Evolutionary conservation across 1,140 invertebrate species (phyloP), one percentile per base, ranked within the genome.

Genomic region (Apis cerana): DNA sequence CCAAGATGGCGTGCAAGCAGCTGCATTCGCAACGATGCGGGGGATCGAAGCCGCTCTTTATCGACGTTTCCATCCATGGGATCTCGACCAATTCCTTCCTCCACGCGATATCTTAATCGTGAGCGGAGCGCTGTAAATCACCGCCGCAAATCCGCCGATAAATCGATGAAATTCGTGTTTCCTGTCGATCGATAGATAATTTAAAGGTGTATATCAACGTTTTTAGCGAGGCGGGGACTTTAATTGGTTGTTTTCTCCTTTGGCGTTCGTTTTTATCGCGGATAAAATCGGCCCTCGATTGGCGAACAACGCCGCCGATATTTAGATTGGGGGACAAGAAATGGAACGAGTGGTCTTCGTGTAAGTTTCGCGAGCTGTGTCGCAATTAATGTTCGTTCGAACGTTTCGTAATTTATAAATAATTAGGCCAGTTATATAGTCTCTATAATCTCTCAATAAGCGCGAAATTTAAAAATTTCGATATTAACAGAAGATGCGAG

Each of bases 61-160:
- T 85, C 84, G 69, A 85, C 61, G 58, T 79, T 83, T 70, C 71
- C 27, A 70, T 84, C 65, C 33, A 50, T n/a, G 52, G 59, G 17
- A 84, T 75, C 52, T 43, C 59, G 56, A 19, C 58, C 59, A 69
- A 85, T 80, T 84, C 23, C 71, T 23, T n/a, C 56, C 23, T 61
- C 33, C 33, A 33, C 33, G 76, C 58, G 65, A 84, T 64, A 64
- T 84, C 76, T 64, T 58, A 50, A 17, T 75, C 23, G 69, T 21
- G 27, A 52, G 62, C 75, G 43, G 64, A 72, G 72, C 59, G 67
- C 71, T n/a, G 58, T 59, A 59, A 3, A 21, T 59, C 11, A 59
- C 21, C 10, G 21, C 21, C 33, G 4, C 33, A 7, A 43, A 43
- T 43, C 33, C 33, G 33, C 33, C 33, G 33, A 43, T 43, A 43